phyloP scores from a whole-genome alignment of 2,888 invertebrate genomes.

The Drosophila koepferae region DNA sequence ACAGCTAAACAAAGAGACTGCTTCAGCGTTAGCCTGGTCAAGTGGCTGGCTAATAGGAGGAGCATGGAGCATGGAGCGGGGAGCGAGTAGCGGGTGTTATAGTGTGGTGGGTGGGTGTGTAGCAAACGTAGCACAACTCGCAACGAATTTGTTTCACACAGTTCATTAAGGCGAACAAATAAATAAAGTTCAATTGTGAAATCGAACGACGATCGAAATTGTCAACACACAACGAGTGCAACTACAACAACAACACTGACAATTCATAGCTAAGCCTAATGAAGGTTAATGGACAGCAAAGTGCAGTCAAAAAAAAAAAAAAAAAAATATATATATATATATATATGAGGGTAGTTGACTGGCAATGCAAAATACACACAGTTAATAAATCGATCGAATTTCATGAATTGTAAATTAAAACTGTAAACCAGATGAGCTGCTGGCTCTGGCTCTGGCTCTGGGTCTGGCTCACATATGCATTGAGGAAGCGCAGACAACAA shows the following conservation, averaged over 20 bases:
- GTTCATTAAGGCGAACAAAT: slow-evolving; percentile 73
- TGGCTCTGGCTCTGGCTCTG: slow-evolving; percentile 5
- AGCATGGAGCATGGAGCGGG: slow-evolving; percentile 6
- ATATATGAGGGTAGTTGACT: slow-evolving; percentile 3
- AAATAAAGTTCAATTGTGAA: slow-evolving; percentile 77
- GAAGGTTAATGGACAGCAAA: slow-evolving; percentile 78
- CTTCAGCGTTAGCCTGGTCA: slow-evolving; percentile 31
- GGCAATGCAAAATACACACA: slow-evolving; percentile 47
- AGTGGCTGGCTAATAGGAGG: slow-evolving; percentile 8
- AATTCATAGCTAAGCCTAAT: slow-evolving; percentile 60
- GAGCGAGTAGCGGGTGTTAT: neutral
- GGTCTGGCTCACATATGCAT: slow-evolving; percentile 1
- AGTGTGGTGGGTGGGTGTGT: slow-evolving; percentile 45
- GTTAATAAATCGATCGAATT: slow-evolving; percentile 83
- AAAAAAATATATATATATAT: slow-evolving; percentile 12
- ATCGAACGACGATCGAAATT: slow-evolving; percentile 62
- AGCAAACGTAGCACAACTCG: slow-evolving; percentile 18
- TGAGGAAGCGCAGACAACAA: slow-evolving; percentile 67
- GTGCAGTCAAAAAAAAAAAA: slow-evolving; percentile 41
- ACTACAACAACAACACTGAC: slow-evolving; percentile 11
- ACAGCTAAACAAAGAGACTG: slow-evolving; percentile 49
- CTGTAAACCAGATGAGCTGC: slow-evolving; percentile 47
- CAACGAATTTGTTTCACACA: slow-evolving; percentile 67
- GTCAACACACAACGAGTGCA: slow-evolving; percentile 58
- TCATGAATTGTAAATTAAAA: slow-evolving; percentile 82